These are phyloP conservation scores for Platorchestia sp. DNA, from an alignment of 1,140 invertebrate genomes.

Conservation along the genomic window DNA sequence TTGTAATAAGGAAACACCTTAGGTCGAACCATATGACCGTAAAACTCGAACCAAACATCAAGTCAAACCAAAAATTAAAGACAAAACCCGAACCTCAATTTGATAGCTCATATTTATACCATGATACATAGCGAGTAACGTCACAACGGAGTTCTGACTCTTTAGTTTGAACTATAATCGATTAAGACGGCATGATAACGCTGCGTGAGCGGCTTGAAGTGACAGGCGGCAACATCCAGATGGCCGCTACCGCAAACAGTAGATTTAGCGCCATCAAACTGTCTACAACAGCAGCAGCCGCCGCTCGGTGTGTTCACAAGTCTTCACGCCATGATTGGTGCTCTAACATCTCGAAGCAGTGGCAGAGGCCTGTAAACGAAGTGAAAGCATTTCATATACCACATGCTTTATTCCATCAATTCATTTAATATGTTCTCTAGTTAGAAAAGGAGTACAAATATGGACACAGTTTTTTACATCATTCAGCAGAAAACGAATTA, in stretches of 20 bases:
- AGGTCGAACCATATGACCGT: neutral
- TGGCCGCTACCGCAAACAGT: neutral
- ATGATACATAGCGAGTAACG: neutral
- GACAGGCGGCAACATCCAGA: neutral
- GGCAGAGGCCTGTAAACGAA: neutral
- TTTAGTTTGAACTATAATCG: neutral
- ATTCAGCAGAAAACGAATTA: too few species aligned
- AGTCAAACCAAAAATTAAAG: neutral
- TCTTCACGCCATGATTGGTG: neutral
- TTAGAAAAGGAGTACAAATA: too few species aligned
- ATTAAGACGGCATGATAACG: neutral
- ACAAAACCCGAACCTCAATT: neutral
- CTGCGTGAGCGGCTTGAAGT: too few species aligned
- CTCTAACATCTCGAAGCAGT: conserved; percentile 47
- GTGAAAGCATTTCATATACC: neutral
- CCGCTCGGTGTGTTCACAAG: neutral
- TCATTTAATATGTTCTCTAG: too few species aligned
- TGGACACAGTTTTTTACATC: too few species aligned
- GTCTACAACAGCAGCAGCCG: neutral
- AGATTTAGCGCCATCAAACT: neutral
- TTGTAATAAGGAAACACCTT: neutral
- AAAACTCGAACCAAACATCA: neutral
- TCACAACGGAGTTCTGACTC: neutral
- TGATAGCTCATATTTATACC: neutral
- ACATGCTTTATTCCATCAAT: too few species aligned